phyloP scores from a whole-genome alignment of 2,797 vertebrate species.

The Sternarchorhynchus goeldii region DNA sequence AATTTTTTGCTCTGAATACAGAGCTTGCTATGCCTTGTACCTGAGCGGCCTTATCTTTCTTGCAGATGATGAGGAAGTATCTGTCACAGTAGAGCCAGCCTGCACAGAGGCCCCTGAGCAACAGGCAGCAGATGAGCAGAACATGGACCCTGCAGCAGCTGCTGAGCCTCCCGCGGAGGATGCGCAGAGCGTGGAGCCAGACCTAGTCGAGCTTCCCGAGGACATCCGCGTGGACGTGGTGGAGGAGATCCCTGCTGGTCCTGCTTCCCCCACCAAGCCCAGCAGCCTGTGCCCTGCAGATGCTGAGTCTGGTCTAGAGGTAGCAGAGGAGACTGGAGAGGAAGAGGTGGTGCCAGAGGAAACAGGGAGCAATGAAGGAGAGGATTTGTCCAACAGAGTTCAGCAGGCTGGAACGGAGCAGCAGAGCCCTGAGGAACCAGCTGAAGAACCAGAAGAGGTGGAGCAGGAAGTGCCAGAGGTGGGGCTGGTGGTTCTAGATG shows the following conservation, averaged over 20 bases:
- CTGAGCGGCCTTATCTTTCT: constrained; percentile 45
- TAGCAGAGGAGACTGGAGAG: neutral
- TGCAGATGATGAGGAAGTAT: constrained; percentile 93
- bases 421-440: neutral
- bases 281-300: constrained; percentile 57
- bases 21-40: neutral
- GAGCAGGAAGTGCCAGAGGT: constrained; percentile 59
- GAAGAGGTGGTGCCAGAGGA: constrained; percentile 18
- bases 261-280: constrained; percentile 37
- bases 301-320: constrained; percentile 57
- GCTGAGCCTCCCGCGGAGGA: constrained; percentile 69
- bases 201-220: constrained; percentile 75
- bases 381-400: constrained; percentile 20
- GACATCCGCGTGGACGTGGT: constrained; percentile 57
- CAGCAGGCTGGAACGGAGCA: neutral
- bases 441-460: constrained; percentile 59
- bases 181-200: constrained; percentile 73
- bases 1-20: neutral
- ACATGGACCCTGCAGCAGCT: constrained; percentile 62
- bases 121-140: constrained; percentile 67
- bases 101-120: constrained; percentile 67
- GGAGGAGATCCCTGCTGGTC: constrained; percentile 21
- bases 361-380: neutral
- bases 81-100: constrained; percentile 80
- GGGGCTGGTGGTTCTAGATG: constrained; percentile 59